A percentile compares a stretch with the other conserved stretches of the same genome.
phyloP scores from a whole-genome alignment of 2,888 invertebrate species.

The Liodrosophila aerea region DNA sequence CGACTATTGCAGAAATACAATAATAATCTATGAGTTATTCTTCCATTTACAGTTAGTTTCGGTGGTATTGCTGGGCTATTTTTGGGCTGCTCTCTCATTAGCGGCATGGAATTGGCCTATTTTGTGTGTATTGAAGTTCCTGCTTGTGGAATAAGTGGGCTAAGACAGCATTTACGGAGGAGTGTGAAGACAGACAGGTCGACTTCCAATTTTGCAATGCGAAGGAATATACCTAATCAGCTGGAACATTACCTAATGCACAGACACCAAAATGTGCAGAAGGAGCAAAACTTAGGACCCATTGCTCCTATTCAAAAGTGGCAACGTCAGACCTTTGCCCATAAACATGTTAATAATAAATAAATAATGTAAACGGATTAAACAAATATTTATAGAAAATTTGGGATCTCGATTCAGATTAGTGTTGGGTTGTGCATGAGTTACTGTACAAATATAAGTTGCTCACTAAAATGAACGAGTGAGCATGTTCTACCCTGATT shows the following conservation, averaged over 20 bases:
- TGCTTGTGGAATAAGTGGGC: slow-evolving; percentile 45
- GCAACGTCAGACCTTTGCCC: slow-evolving; percentile 60
- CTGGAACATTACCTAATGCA: slow-evolving; percentile 63
- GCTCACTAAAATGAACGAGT: too few species aligned
- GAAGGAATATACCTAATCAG: slow-evolving; percentile 50
- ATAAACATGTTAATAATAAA: slow-evolving; percentile 67
- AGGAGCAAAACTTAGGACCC: slow-evolving; percentile 16
- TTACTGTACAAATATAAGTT: too few species aligned
- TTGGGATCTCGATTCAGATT: too few species aligned
- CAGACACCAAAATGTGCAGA: slow-evolving; percentile 44
- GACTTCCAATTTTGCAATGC: slow-evolving; percentile 52
- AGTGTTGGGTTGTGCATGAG: too few species aligned
- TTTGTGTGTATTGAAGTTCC: slow-evolving; percentile 79
- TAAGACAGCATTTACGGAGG: slow-evolving; percentile 44
- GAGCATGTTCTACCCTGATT: too few species aligned
- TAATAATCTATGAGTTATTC: too few species aligned
- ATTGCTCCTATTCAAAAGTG: slow-evolving; percentile 43
- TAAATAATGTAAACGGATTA: too few species aligned
- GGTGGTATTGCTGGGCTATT: slow-evolving; percentile 84
- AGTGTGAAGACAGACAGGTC: slow-evolving; percentile 2
- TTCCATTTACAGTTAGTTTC: slow-evolving; percentile 82
- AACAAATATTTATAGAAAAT: too few species aligned
- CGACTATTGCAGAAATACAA: too few species aligned
- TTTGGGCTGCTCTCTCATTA: slow-evolving; percentile 83
- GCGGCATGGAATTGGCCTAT: slow-evolving; percentile 83